These are phyloP conservation scores for Orius insidiosus DNA, from an alignment of 1,140 invertebrate species.

Conservation along the genomic window DNA sequence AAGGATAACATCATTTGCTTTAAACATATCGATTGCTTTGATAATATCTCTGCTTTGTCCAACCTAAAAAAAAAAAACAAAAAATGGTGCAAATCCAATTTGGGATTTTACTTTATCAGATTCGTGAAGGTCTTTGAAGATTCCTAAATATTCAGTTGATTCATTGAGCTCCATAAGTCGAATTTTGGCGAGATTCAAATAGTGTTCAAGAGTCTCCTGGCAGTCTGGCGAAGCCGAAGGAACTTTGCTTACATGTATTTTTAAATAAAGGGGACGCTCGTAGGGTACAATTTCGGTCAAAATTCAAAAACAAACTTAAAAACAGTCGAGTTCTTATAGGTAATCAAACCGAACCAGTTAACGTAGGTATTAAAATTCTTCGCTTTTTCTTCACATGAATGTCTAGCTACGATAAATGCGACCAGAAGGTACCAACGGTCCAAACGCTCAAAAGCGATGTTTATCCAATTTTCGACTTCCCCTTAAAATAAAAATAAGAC, in stretches of 20 bases:
- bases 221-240: conserved; percentile 13
- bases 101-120: conserved; percentile 15
- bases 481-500: too few species aligned
- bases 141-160: conserved; percentile 16
- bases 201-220: conserved; percentile 11
- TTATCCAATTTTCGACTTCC: too few species aligned
- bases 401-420: conserved; percentile 10
- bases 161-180: conserved; percentile 16
- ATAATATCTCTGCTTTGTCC: conserved; percentile 15
- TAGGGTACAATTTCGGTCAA: conserved; percentile 15
- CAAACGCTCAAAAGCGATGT: too few species aligned
- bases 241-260: conserved; percentile 19
- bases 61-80: conserved; percentile 17
- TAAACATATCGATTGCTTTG: conserved; percentile 14
- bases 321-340: conserved; percentile 1
- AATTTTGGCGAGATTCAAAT: conserved; percentile 17
- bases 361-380: conserved; percentile 13
- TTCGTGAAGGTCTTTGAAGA: conserved; percentile 17
- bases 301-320: conserved; percentile 16
- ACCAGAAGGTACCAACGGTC: too few species aligned
- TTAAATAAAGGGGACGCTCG: conserved; percentile 16
- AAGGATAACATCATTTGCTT: conserved; percentile 12
- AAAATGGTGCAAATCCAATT: too few species aligned
- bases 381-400: conserved; percentile 11
- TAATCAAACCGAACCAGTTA: conserved; percentile 14